Evolutionary conservation across 2,888 invertebrate species (phyloP).

Genomic region (Horisme vitalbata): DNA sequence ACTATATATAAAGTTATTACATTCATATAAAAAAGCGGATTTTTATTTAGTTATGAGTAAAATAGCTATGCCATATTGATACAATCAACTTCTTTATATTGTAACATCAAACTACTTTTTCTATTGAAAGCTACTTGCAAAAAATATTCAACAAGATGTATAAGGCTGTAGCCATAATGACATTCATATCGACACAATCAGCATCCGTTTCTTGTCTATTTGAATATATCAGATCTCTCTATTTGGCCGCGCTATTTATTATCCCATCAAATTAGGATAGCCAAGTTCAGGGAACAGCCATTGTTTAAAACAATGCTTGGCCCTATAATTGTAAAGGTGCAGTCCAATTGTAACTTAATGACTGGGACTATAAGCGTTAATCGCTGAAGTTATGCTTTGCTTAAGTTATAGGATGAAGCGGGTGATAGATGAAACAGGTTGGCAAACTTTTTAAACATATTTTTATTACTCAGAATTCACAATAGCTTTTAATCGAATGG

Average conservation of each 20-base stretch:
- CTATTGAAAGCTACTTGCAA: no score
- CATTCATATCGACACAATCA: constrained; percentile 2
- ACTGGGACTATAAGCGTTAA: constrained; percentile 70
- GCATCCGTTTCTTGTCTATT: constrained; percentile 18
- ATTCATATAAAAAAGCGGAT: no score
- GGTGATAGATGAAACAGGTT: not conserved
- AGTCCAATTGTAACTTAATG: constrained; percentile 72
- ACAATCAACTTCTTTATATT: no score
- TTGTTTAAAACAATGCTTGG: constrained; percentile 45
- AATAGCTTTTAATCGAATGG: no score
- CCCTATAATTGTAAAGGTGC: constrained; percentile 52
- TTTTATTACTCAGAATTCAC: no score
- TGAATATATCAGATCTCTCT: constrained; percentile 20
- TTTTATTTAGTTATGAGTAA: no score
- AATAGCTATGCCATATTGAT: no score
- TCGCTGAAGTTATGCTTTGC: constrained; percentile 50
- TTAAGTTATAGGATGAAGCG: constrained; percentile 40
- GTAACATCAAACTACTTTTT: no score
- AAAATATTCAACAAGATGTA: no score
- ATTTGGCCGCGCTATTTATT: constrained; percentile 21
- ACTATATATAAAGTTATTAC: no score
- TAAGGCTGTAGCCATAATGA: no score
- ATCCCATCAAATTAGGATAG: constrained; percentile 27
- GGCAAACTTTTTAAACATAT: no score
- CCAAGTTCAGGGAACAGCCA: constrained; percentile 31